Percentiles rank a stretch among this genome's conserved stretches.
Evolutionary conservation across 1,140 invertebrate species (phyloP).

Genomic region (Brachionus calyciflorus): DNA sequence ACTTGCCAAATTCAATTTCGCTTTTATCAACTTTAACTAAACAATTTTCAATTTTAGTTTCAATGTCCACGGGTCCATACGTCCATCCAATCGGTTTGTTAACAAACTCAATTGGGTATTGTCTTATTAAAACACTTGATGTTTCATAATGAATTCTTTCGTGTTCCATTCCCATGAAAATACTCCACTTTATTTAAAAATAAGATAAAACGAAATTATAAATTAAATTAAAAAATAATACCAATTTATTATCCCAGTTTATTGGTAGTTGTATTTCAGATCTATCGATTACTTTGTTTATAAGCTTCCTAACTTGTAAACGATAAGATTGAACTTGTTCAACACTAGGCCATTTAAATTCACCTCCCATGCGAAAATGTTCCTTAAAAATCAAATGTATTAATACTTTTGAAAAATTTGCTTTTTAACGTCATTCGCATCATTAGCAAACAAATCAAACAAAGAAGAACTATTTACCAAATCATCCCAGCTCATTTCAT

Average conservation of each 20-base stretch:
- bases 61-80: conserved; percentile 54
- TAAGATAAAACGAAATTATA: no score
- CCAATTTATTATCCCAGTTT: conserved; percentile 55
- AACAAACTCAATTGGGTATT: conserved; percentile 57
- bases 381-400: background rate
- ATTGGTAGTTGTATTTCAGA: conserved; percentile 57
- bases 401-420: background rate
- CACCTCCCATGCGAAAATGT: conserved; percentile 55
- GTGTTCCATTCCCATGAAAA: conserved; percentile 61
- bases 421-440: no score
- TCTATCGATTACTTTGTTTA: conserved; percentile 55
- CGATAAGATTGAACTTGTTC: conserved; percentile 56
- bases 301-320: conserved; percentile 52
- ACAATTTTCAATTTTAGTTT: conserved; percentile 50
- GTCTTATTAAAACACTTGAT: conserved; percentile 59
- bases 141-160: conserved; percentile 60
- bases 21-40: conserved; percentile 50
- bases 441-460: no score
- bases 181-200: no score
- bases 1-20: conserved; percentile 56
- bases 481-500: conserved; percentile 62
- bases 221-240: no score
- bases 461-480: no score
- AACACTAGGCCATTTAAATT: conserved; percentile 57
- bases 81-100: conserved; percentile 53